These are phyloP conservation scores for Diabrotica balteata DNA, from an alignment of 2,888 invertebrate genomes.

Conservation along the genomic window DNA sequence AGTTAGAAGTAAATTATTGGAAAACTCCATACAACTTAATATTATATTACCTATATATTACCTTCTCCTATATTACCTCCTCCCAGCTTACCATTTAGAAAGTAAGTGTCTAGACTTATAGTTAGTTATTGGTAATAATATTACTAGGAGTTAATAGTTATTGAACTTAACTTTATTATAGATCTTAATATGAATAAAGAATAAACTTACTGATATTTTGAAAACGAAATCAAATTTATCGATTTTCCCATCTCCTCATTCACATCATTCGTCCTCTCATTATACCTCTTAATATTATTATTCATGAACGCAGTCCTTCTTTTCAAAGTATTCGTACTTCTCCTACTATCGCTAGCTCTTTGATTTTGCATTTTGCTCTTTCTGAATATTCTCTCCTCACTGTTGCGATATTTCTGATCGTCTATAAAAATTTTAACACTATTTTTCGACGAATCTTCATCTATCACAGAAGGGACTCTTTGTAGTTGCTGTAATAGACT, in stretches of 20 bases:
- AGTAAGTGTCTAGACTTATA: too few species aligned
- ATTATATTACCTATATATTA: too few species aligned
- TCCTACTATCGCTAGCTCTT: constrained; percentile 39
- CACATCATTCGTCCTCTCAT: constrained; percentile 72
- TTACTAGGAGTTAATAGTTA: too few species aligned
- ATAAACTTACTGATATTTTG: constrained; percentile 72
- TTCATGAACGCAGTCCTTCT: constrained; percentile 74
- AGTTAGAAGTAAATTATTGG: too few species aligned
- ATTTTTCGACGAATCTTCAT: constrained; percentile 14
- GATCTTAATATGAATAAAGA: too few species aligned
- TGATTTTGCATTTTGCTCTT: constrained; percentile 34
- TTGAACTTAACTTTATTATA: too few species aligned
- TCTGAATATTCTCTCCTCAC: constrained; percentile 38
- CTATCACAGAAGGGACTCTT: constrained; percentile 15
- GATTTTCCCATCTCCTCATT: constrained; percentile 81
- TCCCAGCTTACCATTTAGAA: too few species aligned
- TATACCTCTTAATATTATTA: constrained; percentile 70
- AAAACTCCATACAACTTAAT: too few species aligned
- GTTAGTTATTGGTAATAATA: too few species aligned
- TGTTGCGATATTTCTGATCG: constrained; percentile 21
- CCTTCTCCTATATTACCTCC: too few species aligned
- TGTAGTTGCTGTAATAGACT: constrained; percentile 20
- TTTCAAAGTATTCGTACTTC: constrained; percentile 51
- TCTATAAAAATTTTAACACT: background rate
- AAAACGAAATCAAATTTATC: constrained; percentile 84